A percentile compares a stretch with the other conserved stretches of the same genome.
phyloP scores from a whole-genome alignment of 2,113 vertebrate species.

The Octodon degus region DNA sequence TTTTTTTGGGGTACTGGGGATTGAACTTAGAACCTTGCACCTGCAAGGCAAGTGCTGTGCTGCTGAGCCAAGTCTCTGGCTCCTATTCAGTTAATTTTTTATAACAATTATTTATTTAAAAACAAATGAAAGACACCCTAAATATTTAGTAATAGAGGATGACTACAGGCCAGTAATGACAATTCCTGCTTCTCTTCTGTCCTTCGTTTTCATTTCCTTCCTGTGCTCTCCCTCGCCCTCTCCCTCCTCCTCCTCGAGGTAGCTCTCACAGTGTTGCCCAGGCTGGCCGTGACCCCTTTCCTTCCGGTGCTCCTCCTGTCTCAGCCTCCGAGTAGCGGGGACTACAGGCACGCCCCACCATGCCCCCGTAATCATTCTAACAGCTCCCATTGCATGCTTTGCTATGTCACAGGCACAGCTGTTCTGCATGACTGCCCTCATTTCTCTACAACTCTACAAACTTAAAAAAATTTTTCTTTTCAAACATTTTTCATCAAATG shows the following conservation, averaged over 20 bases:
- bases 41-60: too few relatives aligned
- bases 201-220: not conserved
- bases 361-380: not conserved
- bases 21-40: too few relatives aligned
- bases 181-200: not conserved
- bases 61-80: too few relatives aligned
- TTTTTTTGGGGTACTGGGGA: too few relatives aligned
- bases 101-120: not conserved
- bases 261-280: not conserved
- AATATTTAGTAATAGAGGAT: not conserved
- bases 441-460: conserved; percentile 1
- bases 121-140: not conserved
- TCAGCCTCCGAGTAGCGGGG: not conserved
- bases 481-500: too few relatives aligned
- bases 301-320: not conserved
- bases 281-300: not conserved
- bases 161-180: not conserved
- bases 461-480: not conserved
- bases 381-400: not conserved
- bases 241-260: too few relatives aligned
- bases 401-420: not conserved
- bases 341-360: not conserved
- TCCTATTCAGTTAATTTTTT: too few relatives aligned
- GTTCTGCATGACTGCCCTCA: not conserved
- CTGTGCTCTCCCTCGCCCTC: too few relatives aligned